phyloP scores from a whole-genome alignment of 2,888 invertebrate species.

The Meiosimyza platycephala region DNA sequence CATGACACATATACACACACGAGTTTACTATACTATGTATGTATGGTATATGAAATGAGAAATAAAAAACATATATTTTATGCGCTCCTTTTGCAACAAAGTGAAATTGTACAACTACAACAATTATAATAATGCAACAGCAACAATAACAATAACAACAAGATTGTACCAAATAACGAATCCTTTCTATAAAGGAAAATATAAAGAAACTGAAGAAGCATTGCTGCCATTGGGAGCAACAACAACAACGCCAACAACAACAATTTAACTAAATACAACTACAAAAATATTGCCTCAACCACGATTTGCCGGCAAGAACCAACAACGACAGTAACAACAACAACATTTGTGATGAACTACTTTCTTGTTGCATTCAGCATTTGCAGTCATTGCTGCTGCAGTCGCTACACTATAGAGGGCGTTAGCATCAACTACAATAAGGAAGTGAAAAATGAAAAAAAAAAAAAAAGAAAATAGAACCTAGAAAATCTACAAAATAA shows the following conservation, averaged over 20 bases:
- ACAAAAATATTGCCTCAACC: background rate
- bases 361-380: slow-evolving; percentile 15
- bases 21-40: no score
- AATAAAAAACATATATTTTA: no score
- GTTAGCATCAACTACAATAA: background rate
- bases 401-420: background rate
- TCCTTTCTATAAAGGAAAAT: background rate
- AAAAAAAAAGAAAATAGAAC: background rate
- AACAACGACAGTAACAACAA: background rate
- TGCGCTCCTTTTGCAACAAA: background rate
- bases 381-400: background rate
- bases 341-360: slow-evolving; percentile 16
- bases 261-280: background rate
- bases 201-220: background rate
- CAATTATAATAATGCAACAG: background rate
- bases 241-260: no score
- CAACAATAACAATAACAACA: background rate
- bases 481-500: background rate
- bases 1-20: no score
- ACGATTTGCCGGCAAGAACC: background rate
- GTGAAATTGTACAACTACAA: background rate
- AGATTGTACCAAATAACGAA: background rate
- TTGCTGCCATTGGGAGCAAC: background rate
- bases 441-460: background rate
- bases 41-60: no score